Base-by-base conservation (phyloP, 2,113 vertebrate genomes). In the Saguinus midas region DNA sequence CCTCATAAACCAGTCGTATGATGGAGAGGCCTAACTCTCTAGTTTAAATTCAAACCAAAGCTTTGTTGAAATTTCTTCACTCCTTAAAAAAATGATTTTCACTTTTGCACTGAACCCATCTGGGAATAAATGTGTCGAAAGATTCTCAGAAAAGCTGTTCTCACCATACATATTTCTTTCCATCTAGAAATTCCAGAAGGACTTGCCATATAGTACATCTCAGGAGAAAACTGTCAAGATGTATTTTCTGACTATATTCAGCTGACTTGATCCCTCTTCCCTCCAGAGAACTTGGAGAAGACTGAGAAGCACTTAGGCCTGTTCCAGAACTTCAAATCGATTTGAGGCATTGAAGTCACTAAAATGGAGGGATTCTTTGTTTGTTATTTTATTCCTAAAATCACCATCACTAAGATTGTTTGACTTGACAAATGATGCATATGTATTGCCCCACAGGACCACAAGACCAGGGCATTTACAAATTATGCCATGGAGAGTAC, bases 121-220 rank as follows among this genome's bases (percentile, higher is more conserved):
- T 97, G 93, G 96, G 96, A 96, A 90, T 94, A 95, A 97, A 97
- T 95, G 96, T 97, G 97, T 97, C 20, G 57, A 95, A 97, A 96
- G 93, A 86, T 72, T 95, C 96, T 95, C 87, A 96, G 96, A 93
- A 96, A 97, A 97, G 90, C 87, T 98, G 89, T 97, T 97, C 90
- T 97, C 94, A 79, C 87, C 70, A 35, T 94, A 55, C 87, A 93
- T 78, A 78, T 73, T 96, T 96, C 84, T 95, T 94, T 82, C 58
- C 75, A 93, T 97, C 94, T 97, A 96, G 93, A 98, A 97, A 97
- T 87, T 97, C 90, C 95, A 97, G 96, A 98, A 96, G 84, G 87
- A 84, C 92, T 97, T 96, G 80, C 87, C 29, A 21, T 94, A 92
- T 50, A 97, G 80, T 20, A 1, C 82, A 96, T 96, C 92, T 97